A percentile compares a stretch with the other conserved stretches of the same genome.
Evolutionary conservation across 2,888 invertebrate species (phyloP).

Genomic region (Tineola bisselliella): DNA sequence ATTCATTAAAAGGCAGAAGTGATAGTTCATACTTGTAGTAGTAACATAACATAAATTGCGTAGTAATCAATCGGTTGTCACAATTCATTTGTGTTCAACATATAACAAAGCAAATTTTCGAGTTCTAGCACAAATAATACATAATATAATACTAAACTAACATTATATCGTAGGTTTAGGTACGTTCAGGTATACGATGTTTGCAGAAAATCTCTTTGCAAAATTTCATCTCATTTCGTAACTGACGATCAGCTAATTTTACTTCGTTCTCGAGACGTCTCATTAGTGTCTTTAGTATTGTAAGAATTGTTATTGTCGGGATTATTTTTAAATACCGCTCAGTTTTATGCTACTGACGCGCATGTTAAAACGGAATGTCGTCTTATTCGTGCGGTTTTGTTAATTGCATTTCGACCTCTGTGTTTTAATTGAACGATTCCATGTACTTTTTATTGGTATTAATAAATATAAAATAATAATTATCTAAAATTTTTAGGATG

Average conservation of each 20-base stretch:
- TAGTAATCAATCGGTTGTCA: not conserved
- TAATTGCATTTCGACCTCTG: not conserved
- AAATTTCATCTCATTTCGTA: slow-evolving; percentile 24
- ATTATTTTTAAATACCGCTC: slow-evolving; percentile 34
- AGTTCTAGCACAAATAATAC: not conserved
- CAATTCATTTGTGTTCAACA: not conserved
- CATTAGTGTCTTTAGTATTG: slow-evolving; percentile 50
- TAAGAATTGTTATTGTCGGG: slow-evolving; percentile 40
- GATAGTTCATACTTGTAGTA: not conserved
- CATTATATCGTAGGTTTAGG: not conserved
- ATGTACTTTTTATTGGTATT: no score
- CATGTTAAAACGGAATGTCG: not conserved
- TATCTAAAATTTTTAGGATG: no score
- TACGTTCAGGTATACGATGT: no score
- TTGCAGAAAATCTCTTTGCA: not conserved
- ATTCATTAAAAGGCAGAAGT: not conserved
- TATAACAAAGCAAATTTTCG: not conserved
- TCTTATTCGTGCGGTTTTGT: not conserved
- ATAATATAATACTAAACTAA: not conserved
- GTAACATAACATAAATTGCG: not conserved
- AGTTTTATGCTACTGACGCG: slow-evolving; percentile 7
- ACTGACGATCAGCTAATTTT: slow-evolving; percentile 33
- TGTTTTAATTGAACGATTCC: not conserved
- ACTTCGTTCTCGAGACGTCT: slow-evolving; percentile 34
- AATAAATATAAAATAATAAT: no score